Base-by-base conservation (phyloP, 2,888 invertebrate species). In the Mesoligia furuncula region DNA sequence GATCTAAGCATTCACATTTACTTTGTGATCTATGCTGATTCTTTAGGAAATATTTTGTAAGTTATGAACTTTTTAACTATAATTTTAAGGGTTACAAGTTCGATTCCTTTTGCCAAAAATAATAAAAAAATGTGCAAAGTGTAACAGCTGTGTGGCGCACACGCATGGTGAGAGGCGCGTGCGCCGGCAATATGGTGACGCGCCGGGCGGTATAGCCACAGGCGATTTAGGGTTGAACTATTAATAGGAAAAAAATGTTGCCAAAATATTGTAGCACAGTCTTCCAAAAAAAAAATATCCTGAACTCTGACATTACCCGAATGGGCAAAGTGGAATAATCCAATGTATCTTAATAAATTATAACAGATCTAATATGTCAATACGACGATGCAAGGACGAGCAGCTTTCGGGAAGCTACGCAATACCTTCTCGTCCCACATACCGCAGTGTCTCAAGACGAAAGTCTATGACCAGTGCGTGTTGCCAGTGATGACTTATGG, bases 141-240 rank as follows among this genome's bases (percentile, higher is more conserved):
- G 65, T 75, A 79, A 84, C 80, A 79, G 83, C 81, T 81, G 85
- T 66, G 79, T 69, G 65, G 27, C 79, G 79, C 66, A 67, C 69
- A 69, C 79, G 80, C 83, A 69, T 65, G 70, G 64, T 77, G 79
- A 90, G 89, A 85, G 84, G 83, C 83, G 84, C 88, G 85, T 87
- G 85, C 90, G 89, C 77, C 80, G 62, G 73, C 92, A 92, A 92
- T 92, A 93, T 92, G 92, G 82, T 84, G 64, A 68, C 91, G 73
- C 90, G 78, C 83, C 88, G 88, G 92, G 92, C 71, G 91, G 90
- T 87, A 76, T 64, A 62, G 74, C 82, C 76, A 48, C 61, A n/a
- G 82, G 78, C 76, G 62, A 54, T 54, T 66, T 59, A 73, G 85
- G 84, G 84, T 84, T 69, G 45, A 61, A 61, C 20, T 64, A 59